These are phyloP conservation scores for Bombus cullumanus DNA, from an alignment of 1,140 invertebrate species.

Conservation along the genomic window DNA sequence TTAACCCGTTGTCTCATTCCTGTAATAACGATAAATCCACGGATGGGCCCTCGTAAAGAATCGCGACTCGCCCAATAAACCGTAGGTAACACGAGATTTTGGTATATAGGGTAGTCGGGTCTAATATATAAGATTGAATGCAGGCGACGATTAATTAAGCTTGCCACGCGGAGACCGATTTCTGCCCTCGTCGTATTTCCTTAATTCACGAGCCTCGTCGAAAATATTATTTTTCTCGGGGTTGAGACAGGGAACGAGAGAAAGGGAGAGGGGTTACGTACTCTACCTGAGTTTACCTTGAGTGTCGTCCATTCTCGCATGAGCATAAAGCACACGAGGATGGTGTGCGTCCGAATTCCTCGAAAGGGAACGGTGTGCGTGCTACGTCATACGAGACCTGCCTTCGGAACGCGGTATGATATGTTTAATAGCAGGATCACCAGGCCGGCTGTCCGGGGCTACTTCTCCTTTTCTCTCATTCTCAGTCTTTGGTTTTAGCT, in stretches of 20 bases:
- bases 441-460: background rate
- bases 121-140: conserved; percentile 51
- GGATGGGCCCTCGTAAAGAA: background rate
- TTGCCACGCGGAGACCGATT: conserved; percentile 32
- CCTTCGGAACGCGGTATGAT: conserved; percentile 51
- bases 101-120: conserved; percentile 24
- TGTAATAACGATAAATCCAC: conserved; percentile 40
- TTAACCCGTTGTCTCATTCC: background rate
- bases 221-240: conserved; percentile 47
- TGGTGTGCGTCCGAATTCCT: conserved; percentile 49
- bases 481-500: background rate
- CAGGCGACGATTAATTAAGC: conserved; percentile 53
- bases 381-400: conserved; percentile 55
- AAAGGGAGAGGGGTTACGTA: no score
- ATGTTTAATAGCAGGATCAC: conserved; percentile 66
- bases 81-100: conserved; percentile 39
- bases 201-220: conserved; percentile 50
- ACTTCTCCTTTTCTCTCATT: conserved; percentile 15
- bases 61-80: background rate
- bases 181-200: conserved; percentile 44
- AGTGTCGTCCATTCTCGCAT: background rate
- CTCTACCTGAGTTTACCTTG: no score
- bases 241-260: no score
- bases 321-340: conserved; percentile 56
- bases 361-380: conserved; percentile 51